Evolutionary conservation across 2,113 vertebrate species (phyloP).

Genomic region (Burhinus oedicnemus): DNA sequence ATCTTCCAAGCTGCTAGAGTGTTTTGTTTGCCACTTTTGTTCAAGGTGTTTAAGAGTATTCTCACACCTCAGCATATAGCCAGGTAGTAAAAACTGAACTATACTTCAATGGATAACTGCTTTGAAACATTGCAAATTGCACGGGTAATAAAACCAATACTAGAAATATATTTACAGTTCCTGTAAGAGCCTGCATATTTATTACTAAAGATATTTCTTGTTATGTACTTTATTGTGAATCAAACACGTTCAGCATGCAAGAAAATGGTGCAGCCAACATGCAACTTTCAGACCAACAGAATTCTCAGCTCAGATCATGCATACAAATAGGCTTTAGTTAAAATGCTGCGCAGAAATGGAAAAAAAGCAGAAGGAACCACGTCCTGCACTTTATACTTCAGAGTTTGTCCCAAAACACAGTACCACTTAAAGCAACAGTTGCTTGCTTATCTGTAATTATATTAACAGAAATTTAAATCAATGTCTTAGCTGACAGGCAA

Average conservation of each 20-base stretch:
- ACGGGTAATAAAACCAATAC: neutral
- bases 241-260: rapidly evolving
- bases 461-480: neutral
- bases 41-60: neutral
- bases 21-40: neutral
- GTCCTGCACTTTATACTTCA: neutral
- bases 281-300: neutral
- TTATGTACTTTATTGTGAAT: neutral
- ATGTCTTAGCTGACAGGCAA: neutral
- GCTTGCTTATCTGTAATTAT: neutral
- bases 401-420: neutral
- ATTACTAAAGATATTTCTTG: neutral
- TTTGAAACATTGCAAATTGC: neutral
- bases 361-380: neutral
- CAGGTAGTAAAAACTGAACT: neutral
- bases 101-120: neutral
- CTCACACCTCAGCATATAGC: neutral
- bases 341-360: neutral
- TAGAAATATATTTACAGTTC: neutral
- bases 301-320: neutral
- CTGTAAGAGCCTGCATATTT: neutral
- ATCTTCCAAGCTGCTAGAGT: neutral
- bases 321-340: neutral
- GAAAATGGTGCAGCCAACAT: neutral
- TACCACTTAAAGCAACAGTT: neutral